These are phyloP conservation scores for Diglossa cyanea DNA, from an alignment of 2,797 vertebrate species.

Conservation along the genomic window DNA sequence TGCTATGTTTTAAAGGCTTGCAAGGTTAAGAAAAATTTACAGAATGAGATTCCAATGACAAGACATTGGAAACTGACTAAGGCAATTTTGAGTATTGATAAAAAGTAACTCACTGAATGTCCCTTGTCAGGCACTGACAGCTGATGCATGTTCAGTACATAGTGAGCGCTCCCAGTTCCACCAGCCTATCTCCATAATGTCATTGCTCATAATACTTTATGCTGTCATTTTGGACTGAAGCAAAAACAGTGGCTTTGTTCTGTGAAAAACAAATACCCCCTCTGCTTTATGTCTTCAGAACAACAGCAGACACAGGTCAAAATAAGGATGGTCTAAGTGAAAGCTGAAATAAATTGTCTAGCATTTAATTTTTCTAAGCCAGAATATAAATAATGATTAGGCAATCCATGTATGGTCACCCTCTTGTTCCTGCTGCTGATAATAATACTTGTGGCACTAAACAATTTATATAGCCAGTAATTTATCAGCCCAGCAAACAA, in stretches of 20 bases:
- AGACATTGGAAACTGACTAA: not conserved
- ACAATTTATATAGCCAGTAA: not conserved
- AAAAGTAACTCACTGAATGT: not conserved
- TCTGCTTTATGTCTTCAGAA: not conserved
- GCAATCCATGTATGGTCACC: not conserved
- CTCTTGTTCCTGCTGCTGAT: slow-evolving; percentile 3
- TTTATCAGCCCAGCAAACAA: not conserved
- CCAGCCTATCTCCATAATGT: not conserved
- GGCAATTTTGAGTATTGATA: not conserved
- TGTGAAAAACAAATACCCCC: not conserved
- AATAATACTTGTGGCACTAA: slow-evolving; percentile 22
- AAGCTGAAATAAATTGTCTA: not conserved
- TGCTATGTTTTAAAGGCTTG: not conserved
- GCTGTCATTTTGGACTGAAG: not conserved
- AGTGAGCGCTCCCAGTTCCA: not conserved
- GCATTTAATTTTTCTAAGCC: not conserved
- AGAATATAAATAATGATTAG: not conserved
- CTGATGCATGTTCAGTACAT: not conserved
- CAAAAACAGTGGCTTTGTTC: not conserved
- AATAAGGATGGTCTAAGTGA: not conserved
- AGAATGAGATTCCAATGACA: not conserved
- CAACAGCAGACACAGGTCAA: not conserved
- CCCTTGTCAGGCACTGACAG: not conserved
- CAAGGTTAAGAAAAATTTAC: not conserved
- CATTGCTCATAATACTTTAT: not conserved